phyloP scores from a whole-genome alignment of 2,797 vertebrate genomes.

The Prunella strophiata region DNA sequence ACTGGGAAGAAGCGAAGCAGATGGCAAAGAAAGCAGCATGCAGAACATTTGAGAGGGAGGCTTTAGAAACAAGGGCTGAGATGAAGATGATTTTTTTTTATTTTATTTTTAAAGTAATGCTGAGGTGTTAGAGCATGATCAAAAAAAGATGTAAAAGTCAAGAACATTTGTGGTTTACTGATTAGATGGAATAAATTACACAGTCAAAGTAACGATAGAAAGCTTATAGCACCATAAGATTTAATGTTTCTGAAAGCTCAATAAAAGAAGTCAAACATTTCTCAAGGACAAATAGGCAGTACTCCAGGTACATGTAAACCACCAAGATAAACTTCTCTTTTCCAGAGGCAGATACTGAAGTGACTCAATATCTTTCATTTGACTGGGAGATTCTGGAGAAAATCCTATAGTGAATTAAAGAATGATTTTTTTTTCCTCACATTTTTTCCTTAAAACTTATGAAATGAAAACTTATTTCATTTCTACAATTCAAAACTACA shows the following conservation, averaged over 20 bases:
- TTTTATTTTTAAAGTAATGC: not conserved
- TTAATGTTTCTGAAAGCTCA: slow-evolving; percentile 35
- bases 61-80: not conserved
- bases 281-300: not conserved
- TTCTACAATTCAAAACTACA: no score
- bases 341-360: not conserved
- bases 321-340: not conserved
- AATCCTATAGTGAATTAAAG: not conserved
- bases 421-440: rapidly evolving
- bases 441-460: not conserved
- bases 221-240: slow-evolving; percentile 19
- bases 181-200: slow-evolving; percentile 15
- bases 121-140: not conserved
- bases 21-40: not conserved
- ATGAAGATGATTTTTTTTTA: not conserved
- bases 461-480: not conserved
- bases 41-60: not conserved
- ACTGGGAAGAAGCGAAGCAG: not conserved
- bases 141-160: not conserved
- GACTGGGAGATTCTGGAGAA: not conserved
- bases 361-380: not conserved
- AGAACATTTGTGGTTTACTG: not conserved
- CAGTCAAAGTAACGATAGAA: not conserved
- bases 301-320: not conserved
- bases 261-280: not conserved